Evolutionary conservation across 2,888 invertebrate genomes (phyloP).

Genomic region (Heteromyza rotundicornis): DNA sequence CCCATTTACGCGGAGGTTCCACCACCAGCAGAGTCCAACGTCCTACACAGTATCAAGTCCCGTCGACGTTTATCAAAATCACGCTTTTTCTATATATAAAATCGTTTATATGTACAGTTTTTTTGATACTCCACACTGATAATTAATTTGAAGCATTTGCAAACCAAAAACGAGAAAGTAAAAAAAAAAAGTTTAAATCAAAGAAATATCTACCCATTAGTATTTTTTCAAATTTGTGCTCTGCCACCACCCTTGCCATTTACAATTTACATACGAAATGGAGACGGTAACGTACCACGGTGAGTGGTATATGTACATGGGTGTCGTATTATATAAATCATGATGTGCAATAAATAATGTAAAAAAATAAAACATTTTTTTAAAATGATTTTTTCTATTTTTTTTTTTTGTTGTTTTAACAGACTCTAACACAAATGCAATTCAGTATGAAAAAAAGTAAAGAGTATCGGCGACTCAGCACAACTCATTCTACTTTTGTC

Average conservation of each 20-base stretch:
- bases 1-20: constrained; percentile 17
- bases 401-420: neutral
- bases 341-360: constrained; percentile 21
- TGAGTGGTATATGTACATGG: neutral
- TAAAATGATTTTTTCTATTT: neutral
- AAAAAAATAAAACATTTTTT: constrained; percentile 7
- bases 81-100: neutral
- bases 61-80: neutral
- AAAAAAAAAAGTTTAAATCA: too few species aligned
- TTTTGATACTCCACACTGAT: constrained; percentile 4
- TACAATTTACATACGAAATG: neutral
- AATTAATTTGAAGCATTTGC: constrained; percentile 13
- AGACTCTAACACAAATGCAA: neutral
- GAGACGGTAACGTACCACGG: neutral
- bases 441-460: neutral
- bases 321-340: constrained; percentile 13
- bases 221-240: neutral
- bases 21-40: too few species aligned
- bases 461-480: neutral
- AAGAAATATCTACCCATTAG: constrained; percentile 3
- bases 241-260: neutral
- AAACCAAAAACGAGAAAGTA: neutral
- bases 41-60: too few species aligned
- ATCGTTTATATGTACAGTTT: neutral
- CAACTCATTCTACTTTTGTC: neutral